Conservation (phyloP, 2,113 vertebrate genomes). For the Trochalopteron elliotii region DNA sequence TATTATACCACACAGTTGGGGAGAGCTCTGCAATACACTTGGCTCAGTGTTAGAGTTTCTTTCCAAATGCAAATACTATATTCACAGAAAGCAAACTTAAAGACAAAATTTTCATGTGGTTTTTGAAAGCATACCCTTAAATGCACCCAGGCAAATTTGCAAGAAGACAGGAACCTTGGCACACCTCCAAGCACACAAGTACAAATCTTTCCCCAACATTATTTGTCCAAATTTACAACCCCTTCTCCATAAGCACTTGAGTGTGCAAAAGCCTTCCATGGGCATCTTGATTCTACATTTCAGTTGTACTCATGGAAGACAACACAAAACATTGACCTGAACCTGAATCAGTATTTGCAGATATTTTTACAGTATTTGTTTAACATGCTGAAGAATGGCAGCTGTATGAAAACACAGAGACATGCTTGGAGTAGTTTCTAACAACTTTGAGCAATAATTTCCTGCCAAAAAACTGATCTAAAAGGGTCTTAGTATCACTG, state of each 20-base stretch:
- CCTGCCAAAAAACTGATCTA: background rate
- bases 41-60: background rate
- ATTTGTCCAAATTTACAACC: background rate
- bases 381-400: background rate
- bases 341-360: background rate
- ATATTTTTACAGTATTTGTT: background rate
- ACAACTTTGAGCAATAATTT: background rate
- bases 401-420: background rate
- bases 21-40: background rate
- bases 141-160: background rate
- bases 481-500: background rate
- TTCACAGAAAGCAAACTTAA: background rate
- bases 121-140: background rate
- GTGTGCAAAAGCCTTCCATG: background rate
- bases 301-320: background rate
- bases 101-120: background rate
- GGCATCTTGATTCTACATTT: background rate
- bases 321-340: background rate
- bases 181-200: background rate
- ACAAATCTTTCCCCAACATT: background rate
- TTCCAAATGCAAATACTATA: background rate
- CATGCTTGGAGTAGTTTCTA: background rate
- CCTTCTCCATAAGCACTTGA: background rate
- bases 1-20: background rate
- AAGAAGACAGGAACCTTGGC: background rate